These are phyloP conservation scores for Gymnothorax javanicus DNA, from an alignment of 2,797 vertebrate species.

Conservation along the genomic window DNA sequence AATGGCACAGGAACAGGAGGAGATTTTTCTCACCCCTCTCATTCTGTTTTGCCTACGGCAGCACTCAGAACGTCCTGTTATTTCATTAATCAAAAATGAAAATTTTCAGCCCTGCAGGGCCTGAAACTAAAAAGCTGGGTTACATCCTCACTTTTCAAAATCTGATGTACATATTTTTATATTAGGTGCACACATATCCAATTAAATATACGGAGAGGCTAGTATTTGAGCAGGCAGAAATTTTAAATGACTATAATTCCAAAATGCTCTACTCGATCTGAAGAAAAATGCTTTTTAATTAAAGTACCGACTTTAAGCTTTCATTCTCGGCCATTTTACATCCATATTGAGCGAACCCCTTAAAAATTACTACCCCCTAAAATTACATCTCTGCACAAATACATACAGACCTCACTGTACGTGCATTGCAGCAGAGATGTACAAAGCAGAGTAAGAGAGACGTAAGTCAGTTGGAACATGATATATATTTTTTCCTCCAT, in stretches of 20 bases:
- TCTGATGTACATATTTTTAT: too few species aligned
- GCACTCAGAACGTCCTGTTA: not conserved
- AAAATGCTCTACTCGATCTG: too few species aligned
- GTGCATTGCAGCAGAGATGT: not conserved
- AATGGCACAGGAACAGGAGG: not conserved
- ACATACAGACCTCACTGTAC: not conserved
- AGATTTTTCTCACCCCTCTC: not conserved
- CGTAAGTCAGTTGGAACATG: not conserved
- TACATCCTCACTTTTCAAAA: too few species aligned
- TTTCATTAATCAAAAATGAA: not conserved
- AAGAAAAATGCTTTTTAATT: too few species aligned
- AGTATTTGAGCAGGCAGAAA: too few species aligned
- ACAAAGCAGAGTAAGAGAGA: not conserved
- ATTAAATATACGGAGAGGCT: not conserved
- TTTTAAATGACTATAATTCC: too few species aligned
- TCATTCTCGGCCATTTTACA: not conserved
- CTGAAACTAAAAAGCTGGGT: not conserved
- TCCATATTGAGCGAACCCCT: not conserved
- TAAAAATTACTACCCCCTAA: not conserved
- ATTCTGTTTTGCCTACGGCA: not conserved
- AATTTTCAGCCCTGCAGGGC: not conserved
- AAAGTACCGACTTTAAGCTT: too few species aligned
- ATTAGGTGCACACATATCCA: not conserved
- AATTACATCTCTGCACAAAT: not conserved
- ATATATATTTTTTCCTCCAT: not conserved